Evolutionary conservation across 2,113 vertebrate genomes (phyloP).

Genomic region (Proteles cristata): DNA sequence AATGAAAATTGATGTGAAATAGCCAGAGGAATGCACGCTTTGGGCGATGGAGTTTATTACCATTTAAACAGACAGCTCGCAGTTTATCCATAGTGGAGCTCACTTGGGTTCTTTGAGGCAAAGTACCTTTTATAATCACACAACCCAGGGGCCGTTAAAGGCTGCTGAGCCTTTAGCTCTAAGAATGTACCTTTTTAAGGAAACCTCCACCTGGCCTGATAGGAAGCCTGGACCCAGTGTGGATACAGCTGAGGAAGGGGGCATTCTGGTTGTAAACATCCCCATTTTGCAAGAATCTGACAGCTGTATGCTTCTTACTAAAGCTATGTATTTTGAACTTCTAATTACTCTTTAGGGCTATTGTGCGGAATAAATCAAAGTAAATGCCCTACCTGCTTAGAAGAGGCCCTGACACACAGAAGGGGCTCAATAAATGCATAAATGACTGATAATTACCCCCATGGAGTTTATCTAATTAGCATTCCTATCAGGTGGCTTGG

Average conservation of each 20-base stretch:
- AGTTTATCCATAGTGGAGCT: background rate
- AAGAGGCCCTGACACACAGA: background rate
- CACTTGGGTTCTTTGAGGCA: background rate
- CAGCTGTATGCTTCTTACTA: background rate
- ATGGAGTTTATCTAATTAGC: background rate
- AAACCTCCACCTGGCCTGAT: background rate
- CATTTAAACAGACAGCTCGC: background rate
- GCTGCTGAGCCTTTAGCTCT: background rate
- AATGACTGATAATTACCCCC: background rate
- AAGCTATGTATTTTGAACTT: background rate
- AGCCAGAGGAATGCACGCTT: background rate
- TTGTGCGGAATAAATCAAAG: background rate
- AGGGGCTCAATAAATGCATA: background rate
- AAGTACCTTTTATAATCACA: background rate
- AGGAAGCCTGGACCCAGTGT: background rate
- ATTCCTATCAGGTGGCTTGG: background rate
- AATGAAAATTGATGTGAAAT: background rate
- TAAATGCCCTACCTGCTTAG: background rate
- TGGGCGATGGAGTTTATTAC: background rate
- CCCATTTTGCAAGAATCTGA: background rate
- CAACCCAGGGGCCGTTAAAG: background rate
- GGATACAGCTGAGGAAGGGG: background rate
- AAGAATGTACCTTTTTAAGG: background rate
- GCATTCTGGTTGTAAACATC: background rate
- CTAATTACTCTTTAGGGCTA: background rate